A percentile compares a stretch with the other conserved stretches of the same genome.
phyloP scores from a whole-genome alignment of 2,888 invertebrate genomes.

The Nemurella pictetii region DNA sequence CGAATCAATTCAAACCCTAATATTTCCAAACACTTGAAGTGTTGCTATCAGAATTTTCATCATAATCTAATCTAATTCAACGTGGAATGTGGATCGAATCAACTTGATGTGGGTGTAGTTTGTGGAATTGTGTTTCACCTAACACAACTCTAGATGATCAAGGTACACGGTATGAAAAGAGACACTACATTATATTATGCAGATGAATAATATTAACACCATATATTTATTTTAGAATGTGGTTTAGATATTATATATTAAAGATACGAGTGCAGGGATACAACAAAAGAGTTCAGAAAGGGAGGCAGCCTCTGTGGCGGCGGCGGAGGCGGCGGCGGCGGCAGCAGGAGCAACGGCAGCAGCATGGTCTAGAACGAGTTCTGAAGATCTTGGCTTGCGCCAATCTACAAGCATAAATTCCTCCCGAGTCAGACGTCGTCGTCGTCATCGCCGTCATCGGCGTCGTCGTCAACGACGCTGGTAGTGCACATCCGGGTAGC shows the following conservation, averaged over 20 bases:
- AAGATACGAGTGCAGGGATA: not conserved
- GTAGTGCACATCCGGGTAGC: not conserved
- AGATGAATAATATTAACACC: not conserved
- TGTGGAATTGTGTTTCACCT: slow-evolving; percentile 6
- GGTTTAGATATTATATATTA: slow-evolving; percentile 17
- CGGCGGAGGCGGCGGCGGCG: too few species aligned
- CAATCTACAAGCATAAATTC: not conserved
- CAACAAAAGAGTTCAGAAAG: slow-evolving; percentile 15
- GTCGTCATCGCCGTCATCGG: not conserved
- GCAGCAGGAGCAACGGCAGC: not conserved
- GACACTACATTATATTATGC: slow-evolving; percentile 4
- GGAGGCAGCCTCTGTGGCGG: not conserved
- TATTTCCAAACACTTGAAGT: not conserved
- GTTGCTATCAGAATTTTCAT: not conserved
- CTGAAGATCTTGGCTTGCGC: not conserved
- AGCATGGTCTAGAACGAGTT: not conserved
- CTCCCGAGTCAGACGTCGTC: not conserved
- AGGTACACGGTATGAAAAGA: not conserved
- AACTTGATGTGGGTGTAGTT: slow-evolving; percentile 7
- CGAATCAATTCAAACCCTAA: not conserved
- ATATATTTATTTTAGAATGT: slow-evolving; percentile 9
- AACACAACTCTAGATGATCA: not conserved
- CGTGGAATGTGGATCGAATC: slow-evolving; percentile 15
- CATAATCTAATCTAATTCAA: slow-evolving; percentile 12
- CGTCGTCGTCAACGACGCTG: not conserved